Evolutionary conservation across 1,140 invertebrate species (phyloP), one percentile per base, ranked within the genome.

Genomic region (Drosophila neocordata): DNA sequence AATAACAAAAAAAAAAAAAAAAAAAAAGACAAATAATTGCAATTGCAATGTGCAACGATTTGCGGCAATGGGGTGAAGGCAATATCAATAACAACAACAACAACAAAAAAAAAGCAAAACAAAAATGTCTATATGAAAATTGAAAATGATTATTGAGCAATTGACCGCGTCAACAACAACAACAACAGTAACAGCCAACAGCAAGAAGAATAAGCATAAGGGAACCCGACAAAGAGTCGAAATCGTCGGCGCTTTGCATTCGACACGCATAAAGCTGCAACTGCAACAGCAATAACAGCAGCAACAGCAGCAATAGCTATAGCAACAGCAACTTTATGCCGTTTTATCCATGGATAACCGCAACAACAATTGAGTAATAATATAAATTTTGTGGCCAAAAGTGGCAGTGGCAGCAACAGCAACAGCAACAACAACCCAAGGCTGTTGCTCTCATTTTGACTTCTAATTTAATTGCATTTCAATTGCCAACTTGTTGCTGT

Each of bases 101-200:
- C 61, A 37, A 37, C 24, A 62, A 1, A 24, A 56, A 69, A 53
- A 38, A 57, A 67, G 48, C 53, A 53, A 69, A 69, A 66, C 24
- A 66, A 78, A 70, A 83, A 77, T 85, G 62, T 87, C 82, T 85
- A 87, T 85, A 85, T 85, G 82, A 85, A 85, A 85, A 85, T 85
- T 85, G 78, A 85, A 87, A 87, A 87, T 87, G 82, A 82, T 85
- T 81, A 87, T 87, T 87, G 83, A 75, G 75, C 82, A 85, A 77
- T 77, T 48, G 53, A 41, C 58, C 52, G 24, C 55, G 51, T 38
- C 41, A 51, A 53, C 65, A 61, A 69, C 70, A 69, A 48, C 57
- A 63, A 58, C 68, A 69, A 48, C 53, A 63, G 20, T 66, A 72
- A 18, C 68, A 37, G 44, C 7, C 61, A 78, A 41, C 67, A 75